These are phyloP conservation scores for Prionace glauca DNA, from an alignment of 2,797 vertebrate genomes.

Conservation along the genomic window DNA sequence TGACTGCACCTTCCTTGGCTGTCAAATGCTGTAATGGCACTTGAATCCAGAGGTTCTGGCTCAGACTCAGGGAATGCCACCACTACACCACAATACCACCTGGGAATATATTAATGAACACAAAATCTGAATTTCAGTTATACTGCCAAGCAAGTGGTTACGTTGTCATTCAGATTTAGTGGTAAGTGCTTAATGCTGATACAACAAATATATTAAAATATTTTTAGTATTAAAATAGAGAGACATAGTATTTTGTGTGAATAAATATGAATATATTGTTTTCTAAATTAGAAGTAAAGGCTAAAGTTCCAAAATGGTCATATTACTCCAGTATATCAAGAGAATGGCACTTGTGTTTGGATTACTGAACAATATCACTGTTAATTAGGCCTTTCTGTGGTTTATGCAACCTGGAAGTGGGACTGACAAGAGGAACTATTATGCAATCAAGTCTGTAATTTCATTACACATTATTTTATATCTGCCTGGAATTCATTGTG, in stretches of 20 bases:
- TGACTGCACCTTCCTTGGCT: no score
- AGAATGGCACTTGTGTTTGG: background rate
- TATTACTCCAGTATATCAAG: background rate
- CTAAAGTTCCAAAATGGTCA: background rate
- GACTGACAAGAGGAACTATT: background rate
- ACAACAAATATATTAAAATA: background rate
- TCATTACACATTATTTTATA: background rate
- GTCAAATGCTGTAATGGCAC: no score
- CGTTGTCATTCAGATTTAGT: background rate
- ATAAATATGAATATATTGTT: background rate
- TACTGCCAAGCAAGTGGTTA: background rate
- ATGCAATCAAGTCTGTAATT: background rate
- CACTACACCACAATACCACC: no score
- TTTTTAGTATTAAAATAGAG: background rate
- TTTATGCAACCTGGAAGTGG: background rate
- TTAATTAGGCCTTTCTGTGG: background rate
- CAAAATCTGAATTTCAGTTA: background rate
- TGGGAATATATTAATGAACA: no score
- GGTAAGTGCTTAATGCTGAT: background rate
- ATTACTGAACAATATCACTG: background rate
- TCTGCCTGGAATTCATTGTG: background rate
- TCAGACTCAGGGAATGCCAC: no score
- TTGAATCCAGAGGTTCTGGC: no score
- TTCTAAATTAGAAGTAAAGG: background rate
- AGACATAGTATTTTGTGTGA: background rate